phyloP scores from a whole-genome alignment of 2,888 invertebrate genomes.

The Lasioglossum oenotherae region DNA sequence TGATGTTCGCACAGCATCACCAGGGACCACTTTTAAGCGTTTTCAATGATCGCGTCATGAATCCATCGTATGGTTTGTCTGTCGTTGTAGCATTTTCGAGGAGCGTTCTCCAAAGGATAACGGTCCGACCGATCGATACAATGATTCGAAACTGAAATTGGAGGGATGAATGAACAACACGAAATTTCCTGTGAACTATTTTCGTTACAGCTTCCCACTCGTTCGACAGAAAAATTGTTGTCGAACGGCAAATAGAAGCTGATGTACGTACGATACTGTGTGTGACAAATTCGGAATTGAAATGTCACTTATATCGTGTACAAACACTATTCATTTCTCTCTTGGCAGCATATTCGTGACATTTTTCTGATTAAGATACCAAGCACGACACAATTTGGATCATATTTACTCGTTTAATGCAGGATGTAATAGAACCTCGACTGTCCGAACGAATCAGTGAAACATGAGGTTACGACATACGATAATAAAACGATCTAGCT shows the following conservation, averaged over 20 bases:
- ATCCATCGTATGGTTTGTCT: not conserved
- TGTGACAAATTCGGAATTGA: not conserved
- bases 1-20: not conserved
- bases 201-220: not conserved
- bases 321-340: not conserved
- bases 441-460: no score
- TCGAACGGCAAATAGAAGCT: not conserved
- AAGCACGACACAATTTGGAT: no score
- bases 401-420: no score
- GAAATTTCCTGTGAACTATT: not conserved
- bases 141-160: not conserved
- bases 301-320: not conserved
- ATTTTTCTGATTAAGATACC: no score
- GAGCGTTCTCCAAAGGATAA: slow-evolving; percentile 17
- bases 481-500: no score
- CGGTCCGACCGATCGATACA: not conserved
- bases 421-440: no score
- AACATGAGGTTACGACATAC: no score
- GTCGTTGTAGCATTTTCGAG: slow-evolving; percentile 2
- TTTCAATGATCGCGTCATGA: not conserved
- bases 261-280: not conserved
- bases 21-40: slow-evolving; percentile 31
- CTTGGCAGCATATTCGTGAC: no score
- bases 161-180: not conserved
- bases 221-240: not conserved